Evolutionary conservation across 2,888 invertebrate species (phyloP).

Genomic region (Leptogaster cylindrica): DNA sequence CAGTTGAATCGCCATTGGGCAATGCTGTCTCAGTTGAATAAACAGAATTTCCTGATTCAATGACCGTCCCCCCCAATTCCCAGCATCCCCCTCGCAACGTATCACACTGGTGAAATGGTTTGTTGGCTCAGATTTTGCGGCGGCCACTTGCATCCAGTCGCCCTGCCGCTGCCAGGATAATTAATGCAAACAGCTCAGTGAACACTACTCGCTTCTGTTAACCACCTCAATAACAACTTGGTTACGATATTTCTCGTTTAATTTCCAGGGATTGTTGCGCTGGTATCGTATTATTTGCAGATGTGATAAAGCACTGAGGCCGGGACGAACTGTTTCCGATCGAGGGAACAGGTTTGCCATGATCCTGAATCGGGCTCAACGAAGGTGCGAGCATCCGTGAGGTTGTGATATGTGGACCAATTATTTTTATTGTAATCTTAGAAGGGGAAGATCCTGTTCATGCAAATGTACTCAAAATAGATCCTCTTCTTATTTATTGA

Average conservation of each 20-base stretch:
- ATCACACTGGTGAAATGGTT: neutral
- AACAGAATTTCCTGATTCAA: slow-evolving; percentile 45
- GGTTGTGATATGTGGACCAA: no score
- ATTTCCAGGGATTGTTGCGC: no score
- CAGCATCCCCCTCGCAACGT: neutral
- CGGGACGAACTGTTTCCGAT: no score
- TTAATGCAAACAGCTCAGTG: slow-evolving; percentile 26
- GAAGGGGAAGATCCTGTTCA: no score
- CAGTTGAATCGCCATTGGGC: slow-evolving; percentile 34
- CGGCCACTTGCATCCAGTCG: neutral
- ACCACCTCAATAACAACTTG: neutral
- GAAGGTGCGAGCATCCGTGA: no score
- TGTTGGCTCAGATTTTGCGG: neutral
- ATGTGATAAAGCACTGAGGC: no score
- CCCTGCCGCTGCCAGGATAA: slow-evolving; percentile 8
- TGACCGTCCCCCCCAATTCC: slow-evolving; percentile 17
- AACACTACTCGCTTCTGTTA: slow-evolving; percentile 23
- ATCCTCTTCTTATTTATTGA: no score
- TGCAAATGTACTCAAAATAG: no score
- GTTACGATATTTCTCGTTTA: neutral
- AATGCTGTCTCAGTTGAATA: slow-evolving; percentile 42
- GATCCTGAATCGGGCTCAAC: no score
- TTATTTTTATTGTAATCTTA: no score
- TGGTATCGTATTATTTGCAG: no score
- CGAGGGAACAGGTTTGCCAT: no score